These are phyloP conservation scores for Spizaetus ornatus DNA, from an alignment of 2,113 vertebrate genomes.

Conservation along the genomic window DNA sequence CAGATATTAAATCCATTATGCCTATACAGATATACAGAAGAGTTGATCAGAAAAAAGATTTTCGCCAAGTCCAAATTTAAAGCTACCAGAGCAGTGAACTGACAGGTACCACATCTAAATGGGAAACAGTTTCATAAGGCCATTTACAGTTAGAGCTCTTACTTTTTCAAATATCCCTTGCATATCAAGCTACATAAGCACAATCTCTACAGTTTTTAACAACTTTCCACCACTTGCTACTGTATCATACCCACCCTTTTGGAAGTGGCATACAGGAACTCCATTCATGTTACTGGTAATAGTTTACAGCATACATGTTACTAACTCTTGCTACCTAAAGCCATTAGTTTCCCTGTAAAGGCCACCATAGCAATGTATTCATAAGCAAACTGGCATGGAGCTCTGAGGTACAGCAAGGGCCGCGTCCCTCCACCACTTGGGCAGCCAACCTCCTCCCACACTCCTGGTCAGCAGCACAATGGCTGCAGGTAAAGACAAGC, in stretches of 20 bases:
- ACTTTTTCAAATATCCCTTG: background rate
- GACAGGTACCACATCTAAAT: background rate
- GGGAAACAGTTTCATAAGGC: background rate
- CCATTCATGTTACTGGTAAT: accelerated
- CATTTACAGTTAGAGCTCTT: background rate
- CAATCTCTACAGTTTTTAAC: accelerated
- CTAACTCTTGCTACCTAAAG: background rate
- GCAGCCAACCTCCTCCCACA: background rate
- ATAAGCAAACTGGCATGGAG: background rate
- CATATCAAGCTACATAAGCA: accelerated
- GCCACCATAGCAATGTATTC: accelerated
- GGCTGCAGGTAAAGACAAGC: background rate
- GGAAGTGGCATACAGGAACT: accelerated
- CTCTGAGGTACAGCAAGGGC: background rate
- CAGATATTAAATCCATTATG: background rate
- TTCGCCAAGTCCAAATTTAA: background rate
- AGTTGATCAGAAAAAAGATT: background rate
- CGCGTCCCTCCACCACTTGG: background rate
- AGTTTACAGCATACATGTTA: accelerated
- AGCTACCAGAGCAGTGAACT: background rate
- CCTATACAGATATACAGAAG: background rate
- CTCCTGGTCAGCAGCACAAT: accelerated
- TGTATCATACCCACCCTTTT: accelerated
- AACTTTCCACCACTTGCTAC: accelerated
- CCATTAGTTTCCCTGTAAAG: accelerated